phyloP scores from a whole-genome alignment of 1,140 invertebrate species.

The Macrostomum lignano region DNA sequence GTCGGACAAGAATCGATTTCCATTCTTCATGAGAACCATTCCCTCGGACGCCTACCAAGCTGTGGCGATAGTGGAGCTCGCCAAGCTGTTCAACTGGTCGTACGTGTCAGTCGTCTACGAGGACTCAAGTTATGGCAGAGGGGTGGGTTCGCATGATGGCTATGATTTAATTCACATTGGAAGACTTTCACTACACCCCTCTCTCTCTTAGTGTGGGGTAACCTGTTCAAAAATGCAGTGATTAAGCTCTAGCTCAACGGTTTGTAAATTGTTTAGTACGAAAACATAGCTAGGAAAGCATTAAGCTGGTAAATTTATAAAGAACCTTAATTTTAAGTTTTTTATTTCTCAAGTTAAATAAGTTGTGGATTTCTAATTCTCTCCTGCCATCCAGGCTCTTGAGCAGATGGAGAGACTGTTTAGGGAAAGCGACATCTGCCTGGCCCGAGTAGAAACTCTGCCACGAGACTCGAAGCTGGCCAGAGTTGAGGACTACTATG shows the following conservation, averaged over 20 bases:
- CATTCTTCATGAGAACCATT: slow-evolving; percentile 45
- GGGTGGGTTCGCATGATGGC: slow-evolving; percentile 2
- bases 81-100: slow-evolving; percentile 43
- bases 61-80: slow-evolving; percentile 39
- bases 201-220: too few relatives aligned
- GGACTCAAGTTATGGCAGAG: slow-evolving; percentile 30
- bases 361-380: too few relatives aligned
- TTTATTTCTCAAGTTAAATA: too few relatives aligned
- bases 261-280: too few relatives aligned
- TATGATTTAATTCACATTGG: too few relatives aligned
- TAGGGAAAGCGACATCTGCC: slow-evolving; percentile 48
- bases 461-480: slow-evolving; percentile 70
- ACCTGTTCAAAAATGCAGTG: too few relatives aligned
- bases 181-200: too few relatives aligned
- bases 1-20: slow-evolving; percentile 40
- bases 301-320: too few relatives aligned
- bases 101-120: slow-evolving; percentile 42
- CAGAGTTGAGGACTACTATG: slow-evolving; percentile 48
- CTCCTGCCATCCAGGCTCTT: slow-evolving; percentile 40
- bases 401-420: slow-evolving; percentile 55
- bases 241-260: too few relatives aligned
- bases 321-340: too few relatives aligned
- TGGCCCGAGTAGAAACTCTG: slow-evolving; percentile 63
- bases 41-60: slow-evolving; percentile 47
- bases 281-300: too few relatives aligned